Evolutionary conservation across 2,888 invertebrate genomes (phyloP).

Genomic region (Cantharis flavilabris): DNA sequence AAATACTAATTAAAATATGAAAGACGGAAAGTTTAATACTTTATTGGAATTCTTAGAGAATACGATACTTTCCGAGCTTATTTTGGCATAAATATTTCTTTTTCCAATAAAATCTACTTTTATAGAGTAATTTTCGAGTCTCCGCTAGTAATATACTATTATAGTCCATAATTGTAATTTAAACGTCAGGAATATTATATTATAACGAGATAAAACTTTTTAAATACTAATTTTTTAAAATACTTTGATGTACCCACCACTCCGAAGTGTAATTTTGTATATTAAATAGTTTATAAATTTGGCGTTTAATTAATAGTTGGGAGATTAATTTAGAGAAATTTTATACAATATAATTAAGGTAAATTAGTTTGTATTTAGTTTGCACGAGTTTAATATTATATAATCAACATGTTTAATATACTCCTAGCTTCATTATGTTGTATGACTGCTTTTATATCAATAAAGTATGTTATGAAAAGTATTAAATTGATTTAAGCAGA

Average conservation of each 20-base stretch:
- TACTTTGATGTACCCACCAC: background rate
- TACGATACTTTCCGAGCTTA: too few species aligned
- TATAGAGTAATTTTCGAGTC: too few species aligned
- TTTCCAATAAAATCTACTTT: too few species aligned
- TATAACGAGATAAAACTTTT: background rate
- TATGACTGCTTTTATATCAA: background rate
- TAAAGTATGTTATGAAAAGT: background rate
- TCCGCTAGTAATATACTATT: too few species aligned
- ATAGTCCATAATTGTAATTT: background rate
- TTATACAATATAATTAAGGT: constrained; percentile 17
- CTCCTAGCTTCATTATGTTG: background rate
- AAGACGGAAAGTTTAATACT: background rate
- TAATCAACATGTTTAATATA: background rate
- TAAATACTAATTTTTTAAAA: background rate
- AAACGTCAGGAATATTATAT: background rate
- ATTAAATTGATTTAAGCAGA: background rate
- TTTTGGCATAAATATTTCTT: too few species aligned
- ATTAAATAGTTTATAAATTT: constrained; percentile 12
- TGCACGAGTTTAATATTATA: background rate
- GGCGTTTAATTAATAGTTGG: constrained; percentile 20
- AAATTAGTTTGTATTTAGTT: constrained; percentile 13
- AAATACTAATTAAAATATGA: background rate
- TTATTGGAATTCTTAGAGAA: background rate
- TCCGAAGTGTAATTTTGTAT: background rate
- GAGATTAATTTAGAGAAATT: constrained; percentile 15